A percentile compares a stretch with the other conserved stretches of the same genome.
Evolutionary conservation across 2,888 invertebrate species (phyloP).

Genomic region (Papilio protenor): DNA sequence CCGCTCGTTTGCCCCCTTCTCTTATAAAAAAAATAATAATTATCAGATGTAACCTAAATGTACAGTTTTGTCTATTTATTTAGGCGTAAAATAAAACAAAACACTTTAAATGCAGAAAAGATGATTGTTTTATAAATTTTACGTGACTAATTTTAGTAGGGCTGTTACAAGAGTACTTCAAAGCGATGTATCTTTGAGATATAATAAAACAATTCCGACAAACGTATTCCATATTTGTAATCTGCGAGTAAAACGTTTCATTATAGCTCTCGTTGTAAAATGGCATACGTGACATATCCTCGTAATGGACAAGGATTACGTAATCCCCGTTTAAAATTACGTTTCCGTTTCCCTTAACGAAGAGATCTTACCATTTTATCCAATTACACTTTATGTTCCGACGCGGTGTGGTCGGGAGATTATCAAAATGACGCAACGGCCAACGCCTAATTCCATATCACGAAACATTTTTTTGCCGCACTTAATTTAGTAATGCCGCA

Average conservation of each 20-base stretch:
- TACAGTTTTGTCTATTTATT: too few relatives aligned
- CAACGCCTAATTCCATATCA: conserved; percentile 38
- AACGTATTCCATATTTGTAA: conserved; percentile 9
- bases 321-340: conserved; percentile 25
- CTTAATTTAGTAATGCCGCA: conserved; percentile 25
- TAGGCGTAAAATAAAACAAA: too few relatives aligned
- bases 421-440: conserved; percentile 36
- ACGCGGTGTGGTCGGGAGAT: conserved; percentile 29
- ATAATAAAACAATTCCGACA: neutral
- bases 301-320: conserved; percentile 27
- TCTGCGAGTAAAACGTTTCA: conserved; percentile 18
- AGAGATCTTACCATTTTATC: conserved; percentile 33
- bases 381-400: conserved; percentile 31
- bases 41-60: too few relatives aligned
- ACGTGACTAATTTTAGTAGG: neutral
- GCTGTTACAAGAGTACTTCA: neutral
- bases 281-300: conserved; percentile 14
- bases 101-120: too few relatives aligned
- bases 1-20: too few relatives aligned
- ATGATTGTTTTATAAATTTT: neutral
- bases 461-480: conserved; percentile 27
- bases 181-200: neutral
- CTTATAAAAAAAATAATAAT: too few relatives aligned
- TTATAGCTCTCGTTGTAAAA: conserved; percentile 2
- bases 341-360: conserved; percentile 26